Percentiles rank a stretch among this genome's conserved stretches.
phyloP scores from a whole-genome alignment of 1,140 invertebrate species.

The Araneus ventricosus region DNA sequence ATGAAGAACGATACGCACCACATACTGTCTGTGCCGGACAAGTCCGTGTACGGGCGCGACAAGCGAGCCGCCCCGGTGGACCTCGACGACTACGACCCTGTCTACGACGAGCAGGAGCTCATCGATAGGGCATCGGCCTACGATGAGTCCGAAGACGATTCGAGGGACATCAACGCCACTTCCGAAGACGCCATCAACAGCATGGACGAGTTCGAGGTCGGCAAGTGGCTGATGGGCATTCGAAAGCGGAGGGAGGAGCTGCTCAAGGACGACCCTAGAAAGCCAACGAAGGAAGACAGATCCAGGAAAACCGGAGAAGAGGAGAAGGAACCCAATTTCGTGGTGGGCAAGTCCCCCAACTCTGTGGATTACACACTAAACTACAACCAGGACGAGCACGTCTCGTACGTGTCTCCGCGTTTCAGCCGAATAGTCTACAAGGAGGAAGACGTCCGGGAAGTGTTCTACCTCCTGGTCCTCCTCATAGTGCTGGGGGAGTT shows the following conservation, averaged over 20 bases:
- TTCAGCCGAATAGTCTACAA: slow-evolving; percentile 96
- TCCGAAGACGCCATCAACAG: slow-evolving; percentile 76
- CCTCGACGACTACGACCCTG: slow-evolving; percentile 27
- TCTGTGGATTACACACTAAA: slow-evolving; percentile 88
- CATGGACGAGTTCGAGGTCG: slow-evolving; percentile 42
- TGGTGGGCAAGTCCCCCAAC: slow-evolving; percentile 87
- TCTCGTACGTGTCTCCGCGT: slow-evolving; percentile 91
- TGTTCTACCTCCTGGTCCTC: slow-evolving; percentile 95
- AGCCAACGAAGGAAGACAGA: not conserved
- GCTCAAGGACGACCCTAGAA: not conserved
- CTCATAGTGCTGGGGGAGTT: slow-evolving; percentile 98
- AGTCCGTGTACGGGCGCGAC: not conserved
- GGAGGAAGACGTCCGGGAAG: slow-evolving; percentile 94
- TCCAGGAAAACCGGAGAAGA: not conserved
- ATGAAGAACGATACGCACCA: slow-evolving; percentile 86
- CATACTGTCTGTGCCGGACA: slow-evolving; percentile 78
- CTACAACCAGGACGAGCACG: slow-evolving; percentile 87
- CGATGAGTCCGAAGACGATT: not conserved
- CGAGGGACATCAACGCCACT: not conserved
- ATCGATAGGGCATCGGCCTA: not conserved
- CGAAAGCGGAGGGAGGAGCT: not conserved
- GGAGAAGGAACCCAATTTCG: slow-evolving; percentile 74
- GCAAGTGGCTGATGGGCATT: slow-evolving; percentile 67
- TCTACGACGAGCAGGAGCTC: slow-evolving; percentile 53
- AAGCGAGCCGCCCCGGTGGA: not conserved